Base-by-base conservation (phyloP, 2,797 vertebrate genomes). In the Chanos chanos region DNA sequence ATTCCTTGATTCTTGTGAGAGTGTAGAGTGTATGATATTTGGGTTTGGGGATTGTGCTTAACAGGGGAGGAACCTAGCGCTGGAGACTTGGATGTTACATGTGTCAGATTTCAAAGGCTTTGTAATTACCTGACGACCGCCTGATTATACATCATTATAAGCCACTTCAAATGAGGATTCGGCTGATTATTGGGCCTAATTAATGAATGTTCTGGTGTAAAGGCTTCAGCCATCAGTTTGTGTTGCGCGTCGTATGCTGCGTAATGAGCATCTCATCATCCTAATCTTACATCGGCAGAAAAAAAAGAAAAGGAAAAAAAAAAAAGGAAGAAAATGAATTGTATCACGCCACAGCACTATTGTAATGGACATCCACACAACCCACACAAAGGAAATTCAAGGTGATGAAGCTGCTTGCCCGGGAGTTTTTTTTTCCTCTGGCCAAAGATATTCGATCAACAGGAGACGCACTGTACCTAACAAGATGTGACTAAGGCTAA, bases 151-250 rank as follows among this genome's bases (percentile, higher is more conserved):
- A 58, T 68, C 53, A 50, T 62, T 62, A 34, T 31, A 41, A 22
- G 18, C 18, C 19, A 34, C 68, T 68, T 61, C 52, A 63, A 37
- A 53, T 54, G 69, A 34, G 47, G 61, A 61, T 55, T 65, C 43
- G 13, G 13, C 47, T 68, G 64, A 74, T 71, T 65, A 57, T 47
- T 54, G 30, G 49, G 27, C 39, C 57, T 65, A 71, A 68, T 62
- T 71, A 66, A 68, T 71, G 53, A 68, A 61, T 33, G 56, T 64
- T 59, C 56, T 61, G 13, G 43, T 67, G 51, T 67, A 66, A 66
- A 58, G 57, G 24, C 34, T 50, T 43, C 28, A 40, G 61, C 50
- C 61, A 57, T 43, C 55, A 40, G 47, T 56, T 64, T 57, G 44
- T 64, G 31, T 21, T 48, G 41, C 18, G 39, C 37, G 7, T 19